A percentile compares a stretch with the other conserved stretches of the same genome.
phyloP scores from a whole-genome alignment of 2,888 invertebrate genomes.

The Xanthorhoe designata region DNA sequence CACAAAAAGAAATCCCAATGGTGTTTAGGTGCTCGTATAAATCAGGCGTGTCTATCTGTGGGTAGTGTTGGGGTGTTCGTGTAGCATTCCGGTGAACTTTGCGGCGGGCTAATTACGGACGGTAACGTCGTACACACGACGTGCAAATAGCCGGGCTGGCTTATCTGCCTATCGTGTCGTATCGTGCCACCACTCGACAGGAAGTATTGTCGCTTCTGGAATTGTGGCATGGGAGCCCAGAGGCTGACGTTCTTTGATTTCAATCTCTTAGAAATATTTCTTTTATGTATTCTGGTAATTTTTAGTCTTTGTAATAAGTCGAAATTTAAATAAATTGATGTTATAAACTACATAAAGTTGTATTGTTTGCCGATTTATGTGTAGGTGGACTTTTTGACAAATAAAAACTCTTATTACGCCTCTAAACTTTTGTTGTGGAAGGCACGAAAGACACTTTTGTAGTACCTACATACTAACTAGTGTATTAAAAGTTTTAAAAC shows the following conservation, averaged over 20 bases:
- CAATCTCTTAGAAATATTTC: constrained; percentile 12
- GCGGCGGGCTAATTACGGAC: constrained; percentile 74
- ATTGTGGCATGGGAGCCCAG: constrained; percentile 17
- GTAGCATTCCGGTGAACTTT: constrained; percentile 71
- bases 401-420: background rate
- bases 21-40: constrained; percentile 34
- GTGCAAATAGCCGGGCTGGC: constrained; percentile 69
- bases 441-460: constrained; percentile 5
- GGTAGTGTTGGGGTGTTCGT: constrained; percentile 61
- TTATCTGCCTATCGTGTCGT: constrained; percentile 62
- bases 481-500: constrained; percentile 25
- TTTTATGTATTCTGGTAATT: background rate
- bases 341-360: background rate
- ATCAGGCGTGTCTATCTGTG: constrained; percentile 36
- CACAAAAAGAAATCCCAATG: constrained; percentile 27
- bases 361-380: no score
- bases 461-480: no score
- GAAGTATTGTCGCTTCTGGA: constrained; percentile 42
- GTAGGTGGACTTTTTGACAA: background rate
- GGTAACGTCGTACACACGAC: constrained; percentile 59
- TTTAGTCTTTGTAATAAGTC: background rate
- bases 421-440: constrained; percentile 15
- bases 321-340: background rate
- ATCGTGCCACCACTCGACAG: constrained; percentile 44
- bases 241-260: constrained; percentile 21